A percentile compares a stretch with the other conserved stretches of the same genome.
phyloP scores from a whole-genome alignment of 2,888 invertebrate genomes.

The Fragum whitleyi region DNA sequence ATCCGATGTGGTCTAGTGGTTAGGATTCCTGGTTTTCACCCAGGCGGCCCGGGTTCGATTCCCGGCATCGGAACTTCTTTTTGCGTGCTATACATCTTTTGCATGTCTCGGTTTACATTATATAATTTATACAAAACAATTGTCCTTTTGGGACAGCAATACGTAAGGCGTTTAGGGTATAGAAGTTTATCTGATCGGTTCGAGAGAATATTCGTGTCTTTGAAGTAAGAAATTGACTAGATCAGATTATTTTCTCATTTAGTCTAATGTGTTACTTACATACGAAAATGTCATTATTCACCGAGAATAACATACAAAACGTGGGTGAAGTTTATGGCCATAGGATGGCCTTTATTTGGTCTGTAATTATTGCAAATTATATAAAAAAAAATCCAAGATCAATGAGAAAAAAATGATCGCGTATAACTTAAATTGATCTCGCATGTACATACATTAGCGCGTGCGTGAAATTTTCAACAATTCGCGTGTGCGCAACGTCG shows the following conservation, averaged over 20 bases:
- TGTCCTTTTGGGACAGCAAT: neutral
- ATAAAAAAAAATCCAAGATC: neutral
- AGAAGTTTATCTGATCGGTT: neutral
- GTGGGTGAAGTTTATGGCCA: neutral
- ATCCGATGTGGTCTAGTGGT: too few species aligned
- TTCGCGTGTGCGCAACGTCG: too few species aligned
- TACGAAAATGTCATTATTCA: neutral
- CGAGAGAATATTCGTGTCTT: neutral
- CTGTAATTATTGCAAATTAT: neutral
- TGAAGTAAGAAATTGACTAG: neutral
- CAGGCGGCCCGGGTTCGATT: too few species aligned
- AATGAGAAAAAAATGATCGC: too few species aligned
- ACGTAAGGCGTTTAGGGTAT: neutral
- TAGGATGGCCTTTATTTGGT: neutral
- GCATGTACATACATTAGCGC: too few species aligned
- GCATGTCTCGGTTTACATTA: too few species aligned
- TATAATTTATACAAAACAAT: neutral
- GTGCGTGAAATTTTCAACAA: too few species aligned
- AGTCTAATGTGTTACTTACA: conserved; percentile 4
- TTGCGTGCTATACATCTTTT: too few species aligned
- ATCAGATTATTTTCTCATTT: conserved; percentile 4
- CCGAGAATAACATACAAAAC: neutral
- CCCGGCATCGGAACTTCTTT: too few species aligned
- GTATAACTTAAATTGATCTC: too few species aligned
- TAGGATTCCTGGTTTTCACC: too few species aligned